Percentiles rank a stretch among this genome's conserved stretches.
Evolutionary conservation across 2,113 vertebrate species (phyloP).

Genomic region (Peromyscus californicus): DNA sequence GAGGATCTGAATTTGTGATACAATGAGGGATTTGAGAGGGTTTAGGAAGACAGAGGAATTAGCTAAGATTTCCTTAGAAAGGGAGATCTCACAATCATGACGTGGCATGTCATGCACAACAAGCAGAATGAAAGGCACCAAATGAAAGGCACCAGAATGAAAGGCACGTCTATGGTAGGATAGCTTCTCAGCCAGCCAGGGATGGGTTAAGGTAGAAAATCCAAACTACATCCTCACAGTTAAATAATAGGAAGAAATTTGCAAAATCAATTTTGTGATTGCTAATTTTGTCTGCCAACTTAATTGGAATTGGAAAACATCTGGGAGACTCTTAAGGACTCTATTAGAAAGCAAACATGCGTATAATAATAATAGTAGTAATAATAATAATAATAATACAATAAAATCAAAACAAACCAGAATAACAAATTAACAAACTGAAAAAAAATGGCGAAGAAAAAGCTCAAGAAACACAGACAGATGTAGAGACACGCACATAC

Average conservation of each 20-base stretch:
- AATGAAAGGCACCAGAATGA: rapidly evolving
- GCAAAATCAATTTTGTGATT: background rate
- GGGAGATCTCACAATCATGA: background rate
- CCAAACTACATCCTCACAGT: background rate
- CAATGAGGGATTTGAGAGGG: background rate
- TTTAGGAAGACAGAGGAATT: background rate
- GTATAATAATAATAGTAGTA: background rate
- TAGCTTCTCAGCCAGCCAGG: background rate
- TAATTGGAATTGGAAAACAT: background rate
- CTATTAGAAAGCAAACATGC: background rate
- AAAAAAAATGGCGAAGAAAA: background rate
- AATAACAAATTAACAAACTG: background rate
- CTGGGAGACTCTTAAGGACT: background rate
- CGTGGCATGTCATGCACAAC: background rate
- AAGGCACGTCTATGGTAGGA: rapidly evolving
- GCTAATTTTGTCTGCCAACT: background rate
- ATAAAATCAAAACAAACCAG: background rate
- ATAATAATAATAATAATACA: background rate
- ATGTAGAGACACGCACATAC: too few species aligned
- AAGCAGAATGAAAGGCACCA: background rate
- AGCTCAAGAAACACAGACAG: too few species aligned
- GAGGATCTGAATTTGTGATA: constrained; percentile 34
- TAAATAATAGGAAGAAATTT: background rate
- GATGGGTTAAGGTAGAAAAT: background rate
- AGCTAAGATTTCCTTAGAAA: background rate